Evolutionary conservation across 2,797 vertebrate genomes (phyloP).

Genomic region (Heliangelus exortis): DNA sequence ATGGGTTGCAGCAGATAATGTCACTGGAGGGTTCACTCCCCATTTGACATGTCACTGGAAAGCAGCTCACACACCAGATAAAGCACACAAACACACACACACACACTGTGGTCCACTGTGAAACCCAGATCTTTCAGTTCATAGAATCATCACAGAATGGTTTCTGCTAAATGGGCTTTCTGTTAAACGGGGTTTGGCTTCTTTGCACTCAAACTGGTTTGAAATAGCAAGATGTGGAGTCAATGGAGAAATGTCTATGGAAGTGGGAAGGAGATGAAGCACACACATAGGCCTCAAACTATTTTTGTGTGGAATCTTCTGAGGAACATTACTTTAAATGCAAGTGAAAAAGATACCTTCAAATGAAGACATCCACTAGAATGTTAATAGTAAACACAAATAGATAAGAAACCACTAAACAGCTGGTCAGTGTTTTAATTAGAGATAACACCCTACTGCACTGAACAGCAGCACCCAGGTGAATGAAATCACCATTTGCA

Average conservation of each 20-base stretch:
- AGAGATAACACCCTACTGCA: not conserved
- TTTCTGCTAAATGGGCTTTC: not conserved
- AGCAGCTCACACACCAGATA: not conserved
- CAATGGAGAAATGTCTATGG: not conserved
- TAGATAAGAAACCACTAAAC: not conserved
- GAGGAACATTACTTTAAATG: not conserved
- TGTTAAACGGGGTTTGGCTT: not conserved
- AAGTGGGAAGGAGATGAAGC: constrained; percentile 15
- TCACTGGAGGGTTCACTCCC: not conserved
- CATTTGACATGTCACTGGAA: fast-evolving
- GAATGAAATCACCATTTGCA: not conserved
- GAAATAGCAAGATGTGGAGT: not conserved
- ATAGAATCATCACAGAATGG: not conserved
- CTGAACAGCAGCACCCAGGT: not conserved
- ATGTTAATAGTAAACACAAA: not conserved
- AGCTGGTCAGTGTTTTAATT: not conserved
- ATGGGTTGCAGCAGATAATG: not conserved
- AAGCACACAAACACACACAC: not conserved
- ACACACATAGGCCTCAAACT: not conserved
- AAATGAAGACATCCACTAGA: not conserved
- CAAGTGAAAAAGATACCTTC: not conserved
- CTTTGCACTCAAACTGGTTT: not conserved
- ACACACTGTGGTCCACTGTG: fast-evolving
- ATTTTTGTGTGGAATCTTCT: not conserved
- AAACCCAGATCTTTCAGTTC: not conserved